These are phyloP conservation scores for Tyria jacobaeae DNA, from an alignment of 2,888 invertebrate genomes.

Conservation along the genomic window DNA sequence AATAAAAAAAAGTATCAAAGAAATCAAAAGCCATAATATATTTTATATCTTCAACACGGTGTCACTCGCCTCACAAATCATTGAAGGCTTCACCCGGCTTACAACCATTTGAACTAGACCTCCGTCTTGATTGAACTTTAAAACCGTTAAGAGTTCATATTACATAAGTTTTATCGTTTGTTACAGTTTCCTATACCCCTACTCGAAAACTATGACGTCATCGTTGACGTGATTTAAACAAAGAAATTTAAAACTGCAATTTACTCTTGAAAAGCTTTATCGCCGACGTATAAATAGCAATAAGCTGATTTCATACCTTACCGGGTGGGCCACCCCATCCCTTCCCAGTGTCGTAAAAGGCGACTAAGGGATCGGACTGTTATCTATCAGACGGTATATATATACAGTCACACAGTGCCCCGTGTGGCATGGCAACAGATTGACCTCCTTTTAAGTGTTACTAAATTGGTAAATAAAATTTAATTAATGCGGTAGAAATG, in stretches of 20 bases:
- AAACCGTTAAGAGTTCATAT: constrained; percentile 25
- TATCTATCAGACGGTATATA: too few species aligned
- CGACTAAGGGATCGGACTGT: too few species aligned
- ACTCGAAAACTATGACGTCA: constrained; percentile 39
- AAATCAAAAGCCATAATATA: constrained; percentile 14
- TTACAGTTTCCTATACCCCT: constrained; percentile 44
- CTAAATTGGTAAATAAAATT: too few species aligned
- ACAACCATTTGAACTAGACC: constrained; percentile 33
- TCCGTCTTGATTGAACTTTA: constrained; percentile 7
- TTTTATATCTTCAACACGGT: constrained; percentile 17
- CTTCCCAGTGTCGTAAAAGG: too few species aligned
- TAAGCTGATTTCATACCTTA: too few species aligned
- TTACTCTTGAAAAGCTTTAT: background rate
- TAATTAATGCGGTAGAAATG: too few species aligned
- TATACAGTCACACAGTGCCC: too few species aligned
- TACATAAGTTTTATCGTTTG: constrained; percentile 36
- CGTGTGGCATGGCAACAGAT: too few species aligned
- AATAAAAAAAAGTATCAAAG: background rate
- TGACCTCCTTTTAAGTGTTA: too few species aligned
- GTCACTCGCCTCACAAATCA: constrained; percentile 14
- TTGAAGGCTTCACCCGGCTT: constrained; percentile 43
- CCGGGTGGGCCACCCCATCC: too few species aligned
- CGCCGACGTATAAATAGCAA: too few species aligned
- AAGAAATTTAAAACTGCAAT: constrained; percentile 33
- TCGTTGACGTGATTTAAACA: constrained; percentile 29